Evolutionary conservation across 2,797 vertebrate genomes (phyloP).

Genomic region (Semaprochilodus insignis): DNA sequence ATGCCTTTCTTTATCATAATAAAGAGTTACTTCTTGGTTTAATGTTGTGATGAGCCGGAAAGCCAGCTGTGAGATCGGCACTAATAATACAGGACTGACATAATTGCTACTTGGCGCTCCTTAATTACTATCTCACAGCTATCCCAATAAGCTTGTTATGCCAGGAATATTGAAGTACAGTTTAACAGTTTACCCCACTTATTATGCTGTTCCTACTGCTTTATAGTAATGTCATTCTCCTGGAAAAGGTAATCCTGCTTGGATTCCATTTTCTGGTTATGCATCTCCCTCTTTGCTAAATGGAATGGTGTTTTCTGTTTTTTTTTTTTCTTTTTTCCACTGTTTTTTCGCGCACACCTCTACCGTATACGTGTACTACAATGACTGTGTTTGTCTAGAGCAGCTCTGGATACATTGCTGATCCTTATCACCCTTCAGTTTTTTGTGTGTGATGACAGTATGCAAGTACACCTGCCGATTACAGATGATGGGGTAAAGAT

Average conservation of each 20-base stretch:
- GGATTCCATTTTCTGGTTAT: constrained; percentile 16
- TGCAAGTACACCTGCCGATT: constrained; percentile 33
- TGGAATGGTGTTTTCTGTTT: neutral
- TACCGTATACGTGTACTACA: neutral
- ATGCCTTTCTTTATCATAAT: neutral
- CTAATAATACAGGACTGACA: neutral
- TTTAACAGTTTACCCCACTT: neutral
- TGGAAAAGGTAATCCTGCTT: constrained; percentile 24
- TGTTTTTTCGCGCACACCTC: neutral
- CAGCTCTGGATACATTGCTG: constrained; percentile 8
- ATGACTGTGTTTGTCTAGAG: constrained; percentile 17
- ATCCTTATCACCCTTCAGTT: constrained; percentile 11
- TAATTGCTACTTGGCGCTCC: neutral
- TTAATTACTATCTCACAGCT: neutral
- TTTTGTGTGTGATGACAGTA: constrained; percentile 43
- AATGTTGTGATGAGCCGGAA: constrained; percentile 4
- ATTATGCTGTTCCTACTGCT: neutral
- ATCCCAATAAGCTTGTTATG: neutral
- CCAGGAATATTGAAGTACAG: constrained; percentile 4
- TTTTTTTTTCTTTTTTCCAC: too few relatives aligned
- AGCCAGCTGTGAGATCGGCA: neutral
- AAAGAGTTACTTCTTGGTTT: neutral
- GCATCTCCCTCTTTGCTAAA: neutral
- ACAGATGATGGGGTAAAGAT: constrained; percentile 26
- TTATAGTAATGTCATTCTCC: neutral